These are phyloP conservation scores for Mustela nigripes DNA, from an alignment of 2,113 vertebrate species.

Conservation along the genomic window DNA sequence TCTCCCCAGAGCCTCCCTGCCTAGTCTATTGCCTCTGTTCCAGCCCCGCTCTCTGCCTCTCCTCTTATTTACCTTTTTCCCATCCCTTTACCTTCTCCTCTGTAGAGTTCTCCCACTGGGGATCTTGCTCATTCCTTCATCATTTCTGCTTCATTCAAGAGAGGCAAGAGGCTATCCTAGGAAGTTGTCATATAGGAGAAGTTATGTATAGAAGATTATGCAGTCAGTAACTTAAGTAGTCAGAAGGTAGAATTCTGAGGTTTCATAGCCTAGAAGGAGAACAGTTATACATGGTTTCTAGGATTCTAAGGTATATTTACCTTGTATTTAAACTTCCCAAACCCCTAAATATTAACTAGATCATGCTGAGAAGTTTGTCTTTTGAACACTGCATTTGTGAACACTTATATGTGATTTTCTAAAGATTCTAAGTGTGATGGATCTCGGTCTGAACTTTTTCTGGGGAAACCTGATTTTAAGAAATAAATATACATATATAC, in stretches of 20 bases:
- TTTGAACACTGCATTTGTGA: neutral
- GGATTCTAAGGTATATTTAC: neutral
- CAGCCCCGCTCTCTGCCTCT: neutral
- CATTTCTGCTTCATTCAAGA: neutral
- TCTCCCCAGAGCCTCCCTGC: neutral
- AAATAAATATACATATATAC: neutral
- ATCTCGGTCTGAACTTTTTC: neutral
- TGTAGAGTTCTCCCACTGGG: neutral
- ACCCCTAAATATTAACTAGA: neutral
- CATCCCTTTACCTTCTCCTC: neutral
- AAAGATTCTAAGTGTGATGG: neutral
- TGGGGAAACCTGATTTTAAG: neutral
- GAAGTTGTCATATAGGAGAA: neutral
- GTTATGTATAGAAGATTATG: neutral
- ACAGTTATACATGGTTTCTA: neutral
- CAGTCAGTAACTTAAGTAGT: neutral
- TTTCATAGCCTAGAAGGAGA: neutral
- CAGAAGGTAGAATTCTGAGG: neutral
- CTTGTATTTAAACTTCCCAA: neutral
- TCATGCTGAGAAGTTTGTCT: neutral
- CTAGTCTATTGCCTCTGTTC: accelerated
- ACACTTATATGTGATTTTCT: neutral
- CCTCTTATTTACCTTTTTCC: neutral
- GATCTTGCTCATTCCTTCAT: neutral
- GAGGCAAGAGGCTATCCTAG: neutral